These are phyloP conservation scores for Antechinus stuartii DNA, from an alignment of 2,113 vertebrate species.

Conservation along the genomic window DNA sequence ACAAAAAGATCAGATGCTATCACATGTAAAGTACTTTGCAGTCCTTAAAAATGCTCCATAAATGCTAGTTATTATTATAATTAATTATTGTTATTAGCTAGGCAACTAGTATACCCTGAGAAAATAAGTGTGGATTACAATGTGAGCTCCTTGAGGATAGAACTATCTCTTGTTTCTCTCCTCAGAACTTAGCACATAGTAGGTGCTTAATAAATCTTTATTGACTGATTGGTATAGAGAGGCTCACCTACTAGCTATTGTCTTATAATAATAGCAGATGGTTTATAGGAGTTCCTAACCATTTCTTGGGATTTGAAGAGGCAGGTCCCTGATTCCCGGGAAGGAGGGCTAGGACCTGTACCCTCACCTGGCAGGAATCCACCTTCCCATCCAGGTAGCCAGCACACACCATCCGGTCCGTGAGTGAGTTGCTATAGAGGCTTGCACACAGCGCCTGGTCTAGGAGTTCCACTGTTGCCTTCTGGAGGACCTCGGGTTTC, in stretches of 20 bases:
- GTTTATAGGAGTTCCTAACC: background rate
- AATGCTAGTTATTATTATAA: too few relatives aligned
- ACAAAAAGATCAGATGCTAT: too few relatives aligned
- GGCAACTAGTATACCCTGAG: too few relatives aligned
- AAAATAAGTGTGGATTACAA: background rate
- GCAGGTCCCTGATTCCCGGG: background rate
- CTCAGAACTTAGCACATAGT: background rate
- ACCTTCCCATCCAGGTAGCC: slow-evolving; percentile 95
- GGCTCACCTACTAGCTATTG: background rate
- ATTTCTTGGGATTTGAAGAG: background rate
- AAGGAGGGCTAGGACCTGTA: background rate
- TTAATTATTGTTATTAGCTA: background rate
- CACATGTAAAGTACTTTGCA: too few relatives aligned
- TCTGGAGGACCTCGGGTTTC: slow-evolving; percentile 91
- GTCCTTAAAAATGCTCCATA: too few relatives aligned
- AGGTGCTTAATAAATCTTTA: background rate
- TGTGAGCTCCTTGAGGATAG: background rate
- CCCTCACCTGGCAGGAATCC: slow-evolving; percentile 95
- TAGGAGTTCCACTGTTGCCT: slow-evolving; percentile 93
- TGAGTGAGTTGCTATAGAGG: slow-evolving; percentile 89
- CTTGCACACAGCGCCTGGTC: slow-evolving; percentile 89
- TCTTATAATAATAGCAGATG: background rate
- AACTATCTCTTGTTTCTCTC: background rate
- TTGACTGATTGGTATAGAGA: background rate
- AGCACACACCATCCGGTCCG: slow-evolving; percentile 94